Conservation (phyloP, 1,140 invertebrate genomes). For the Metaphire vulgaris region DNA sequence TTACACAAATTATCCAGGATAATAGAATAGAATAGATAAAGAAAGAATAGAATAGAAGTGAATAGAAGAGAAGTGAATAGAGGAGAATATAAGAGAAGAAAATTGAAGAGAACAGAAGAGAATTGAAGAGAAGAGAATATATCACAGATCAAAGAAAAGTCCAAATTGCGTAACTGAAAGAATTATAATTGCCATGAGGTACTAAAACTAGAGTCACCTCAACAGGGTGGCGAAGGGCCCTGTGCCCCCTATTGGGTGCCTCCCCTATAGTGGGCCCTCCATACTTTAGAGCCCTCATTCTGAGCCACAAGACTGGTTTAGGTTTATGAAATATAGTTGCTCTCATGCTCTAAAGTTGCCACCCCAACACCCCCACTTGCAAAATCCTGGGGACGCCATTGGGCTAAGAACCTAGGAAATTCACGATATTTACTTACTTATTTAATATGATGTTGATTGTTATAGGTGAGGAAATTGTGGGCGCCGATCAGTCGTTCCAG, state of each 20-base stretch:
- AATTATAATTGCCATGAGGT: too few species aligned
- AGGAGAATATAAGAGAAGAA: constrained; percentile 5
- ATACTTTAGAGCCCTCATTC: too few species aligned
- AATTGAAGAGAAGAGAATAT: too few species aligned
- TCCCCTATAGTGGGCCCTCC: too few species aligned
- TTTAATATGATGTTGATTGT: constrained; percentile 32
- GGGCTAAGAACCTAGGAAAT: constrained; percentile 13
- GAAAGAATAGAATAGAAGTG: not conserved
- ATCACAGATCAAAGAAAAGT: too few species aligned
- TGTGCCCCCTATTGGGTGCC: too few species aligned
- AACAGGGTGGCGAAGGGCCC: too few species aligned
- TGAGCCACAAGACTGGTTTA: not conserved
- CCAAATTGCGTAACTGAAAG: too few species aligned
- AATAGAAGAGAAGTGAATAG: not conserved
- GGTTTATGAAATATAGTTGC: not conserved
- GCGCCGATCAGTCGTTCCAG: constrained; percentile 82
- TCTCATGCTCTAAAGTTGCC: too few species aligned
- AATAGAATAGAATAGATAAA: not conserved
- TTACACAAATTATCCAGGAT: too few species aligned
- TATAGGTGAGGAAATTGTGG: constrained; percentile 77
- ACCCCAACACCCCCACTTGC: not conserved
- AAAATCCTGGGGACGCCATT: not conserved
- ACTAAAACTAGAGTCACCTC: too few species aligned
- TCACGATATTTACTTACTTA: constrained; percentile 2
- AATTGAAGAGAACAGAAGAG: not conserved